A percentile compares a stretch with the other conserved stretches of the same genome.
phyloP scores from a whole-genome alignment of 1,140 invertebrate genomes.

The Drosophila leontia region DNA sequence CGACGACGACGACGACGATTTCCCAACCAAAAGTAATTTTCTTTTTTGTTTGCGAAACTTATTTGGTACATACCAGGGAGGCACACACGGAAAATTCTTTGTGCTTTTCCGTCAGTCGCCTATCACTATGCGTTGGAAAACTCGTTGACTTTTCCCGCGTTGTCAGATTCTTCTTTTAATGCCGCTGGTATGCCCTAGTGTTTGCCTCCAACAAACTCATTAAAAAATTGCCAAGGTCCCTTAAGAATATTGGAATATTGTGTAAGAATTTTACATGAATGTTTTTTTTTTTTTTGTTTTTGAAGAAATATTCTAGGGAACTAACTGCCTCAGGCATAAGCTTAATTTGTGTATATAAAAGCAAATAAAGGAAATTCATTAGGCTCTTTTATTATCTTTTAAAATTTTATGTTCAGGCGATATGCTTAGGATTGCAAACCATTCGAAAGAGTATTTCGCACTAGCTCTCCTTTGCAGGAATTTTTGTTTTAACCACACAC shows the following conservation, averaged over 20 bases:
- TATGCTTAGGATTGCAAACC: background rate
- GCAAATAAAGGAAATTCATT: background rate
- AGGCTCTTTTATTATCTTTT: background rate
- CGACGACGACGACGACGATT: conserved; percentile 23
- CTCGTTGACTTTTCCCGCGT: conserved; percentile 15
- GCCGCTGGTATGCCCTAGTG: conserved; percentile 24
- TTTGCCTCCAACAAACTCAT: conserved; percentile 20
- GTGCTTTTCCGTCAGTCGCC: conserved; percentile 28
- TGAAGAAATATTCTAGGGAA: background rate
- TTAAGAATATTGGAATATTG: background rate
- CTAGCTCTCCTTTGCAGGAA: background rate
- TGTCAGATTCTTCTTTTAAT: background rate
- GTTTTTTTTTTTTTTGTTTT: background rate
- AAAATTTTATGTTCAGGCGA: background rate
- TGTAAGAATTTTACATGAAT: background rate
- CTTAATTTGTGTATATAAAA: background rate
- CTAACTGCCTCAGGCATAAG: background rate
- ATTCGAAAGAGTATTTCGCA: conserved; percentile 6
- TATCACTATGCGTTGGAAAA: conserved; percentile 20
- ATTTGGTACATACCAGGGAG: conserved; percentile 11
- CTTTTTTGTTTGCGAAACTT: conserved; percentile 43
- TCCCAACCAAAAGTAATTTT: conserved; percentile 24
- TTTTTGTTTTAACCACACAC: conserved; percentile 29
- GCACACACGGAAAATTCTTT: conserved; percentile 24
- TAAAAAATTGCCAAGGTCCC: background rate